phyloP scores from a whole-genome alignment of 2,888 invertebrate species.

The Pachymerium ferrugineum region DNA sequence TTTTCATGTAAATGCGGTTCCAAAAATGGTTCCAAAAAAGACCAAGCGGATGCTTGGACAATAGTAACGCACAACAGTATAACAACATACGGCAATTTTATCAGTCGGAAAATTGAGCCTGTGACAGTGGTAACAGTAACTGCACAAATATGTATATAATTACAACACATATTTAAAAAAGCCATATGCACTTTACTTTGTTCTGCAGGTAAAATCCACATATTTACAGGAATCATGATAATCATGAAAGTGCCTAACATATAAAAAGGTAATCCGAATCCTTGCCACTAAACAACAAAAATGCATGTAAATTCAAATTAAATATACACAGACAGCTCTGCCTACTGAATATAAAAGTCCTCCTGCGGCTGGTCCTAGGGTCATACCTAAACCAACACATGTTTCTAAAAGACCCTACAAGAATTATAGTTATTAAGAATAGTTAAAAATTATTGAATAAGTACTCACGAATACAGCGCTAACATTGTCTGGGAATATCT shows the following conservation, averaged over 20 bases:
- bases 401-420: conserved; percentile 72
- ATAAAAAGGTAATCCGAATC: conserved; percentile 71
- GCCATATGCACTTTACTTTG: background rate
- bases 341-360: conserved; percentile 71
- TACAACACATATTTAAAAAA: background rate
- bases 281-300: conserved; percentile 60
- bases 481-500: conserved; percentile 67
- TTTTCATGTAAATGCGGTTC: conserved; percentile 57
- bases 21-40: conserved; percentile 70
- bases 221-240: conserved; percentile 60
- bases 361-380: conserved; percentile 72
- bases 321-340: no score
- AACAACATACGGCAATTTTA: conserved; percentile 64
- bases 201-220: conserved; percentile 56
- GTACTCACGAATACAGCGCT: conserved; percentile 63
- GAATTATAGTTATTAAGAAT: background rate
- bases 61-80: conserved; percentile 65
- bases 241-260: conserved; percentile 65
- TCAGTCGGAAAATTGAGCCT: conserved; percentile 58
- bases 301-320: background rate
- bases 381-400: conserved; percentile 73
- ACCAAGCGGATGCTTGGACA: conserved; percentile 65
- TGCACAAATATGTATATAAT: background rate
- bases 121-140: background rate
- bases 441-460: background rate